These are phyloP conservation scores for Argya squamiceps DNA, from an alignment of 2,797 vertebrate genomes.

Conservation along the genomic window DNA sequence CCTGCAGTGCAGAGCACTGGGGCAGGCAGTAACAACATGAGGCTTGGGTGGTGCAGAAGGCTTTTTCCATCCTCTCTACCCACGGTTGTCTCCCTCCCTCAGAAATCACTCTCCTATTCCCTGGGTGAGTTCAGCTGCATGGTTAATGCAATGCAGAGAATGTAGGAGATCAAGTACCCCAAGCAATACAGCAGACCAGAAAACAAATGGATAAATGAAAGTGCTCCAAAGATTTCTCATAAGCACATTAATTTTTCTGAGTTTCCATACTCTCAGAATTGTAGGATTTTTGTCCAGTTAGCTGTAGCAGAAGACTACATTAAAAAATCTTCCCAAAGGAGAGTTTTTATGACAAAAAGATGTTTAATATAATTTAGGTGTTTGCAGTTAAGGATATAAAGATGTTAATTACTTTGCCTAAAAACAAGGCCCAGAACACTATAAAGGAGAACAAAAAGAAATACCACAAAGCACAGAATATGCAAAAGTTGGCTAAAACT, in stretches of 20 bases:
- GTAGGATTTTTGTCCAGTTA: neutral
- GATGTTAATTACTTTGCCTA: neutral
- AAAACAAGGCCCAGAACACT: neutral
- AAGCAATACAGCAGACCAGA: neutral
- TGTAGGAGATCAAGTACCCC: neutral
- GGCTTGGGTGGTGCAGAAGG: neutral
- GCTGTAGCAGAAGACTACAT: neutral
- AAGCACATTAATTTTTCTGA: neutral
- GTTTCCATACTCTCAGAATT: neutral
- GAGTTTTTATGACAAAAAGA: neutral
- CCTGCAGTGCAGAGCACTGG: neutral
- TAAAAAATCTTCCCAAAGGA: neutral
- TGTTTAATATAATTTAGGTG: neutral
- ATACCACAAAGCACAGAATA: rapidly evolving
- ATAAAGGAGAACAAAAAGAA: neutral
- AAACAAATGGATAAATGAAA: neutral
- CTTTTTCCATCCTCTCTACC: neutral
- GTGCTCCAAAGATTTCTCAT: neutral
- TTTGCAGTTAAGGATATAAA: neutral
- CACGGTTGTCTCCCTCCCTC: neutral
- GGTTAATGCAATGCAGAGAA: neutral
- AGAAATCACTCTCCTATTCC: neutral
- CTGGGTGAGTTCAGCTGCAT: neutral
- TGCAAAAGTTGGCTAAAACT: neutral
- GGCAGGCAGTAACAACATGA: neutral